Percentiles rank a stretch among this genome's conserved stretches.
Evolutionary conservation across 2,797 vertebrate species (phyloP).

Genomic region (Sebastes iracundus): DNA sequence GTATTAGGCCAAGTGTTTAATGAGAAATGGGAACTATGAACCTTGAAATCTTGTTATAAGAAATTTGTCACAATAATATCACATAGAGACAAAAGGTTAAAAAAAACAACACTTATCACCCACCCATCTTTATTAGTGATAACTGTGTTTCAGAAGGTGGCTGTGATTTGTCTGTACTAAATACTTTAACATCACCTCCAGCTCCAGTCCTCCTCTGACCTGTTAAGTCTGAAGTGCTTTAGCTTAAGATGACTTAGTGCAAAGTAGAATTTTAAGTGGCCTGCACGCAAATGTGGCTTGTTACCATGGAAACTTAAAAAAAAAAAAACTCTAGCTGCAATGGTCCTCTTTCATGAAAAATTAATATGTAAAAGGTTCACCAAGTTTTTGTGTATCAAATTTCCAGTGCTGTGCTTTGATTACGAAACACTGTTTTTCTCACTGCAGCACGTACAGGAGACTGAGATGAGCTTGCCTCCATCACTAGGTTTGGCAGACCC

Average conservation of each 20-base stretch:
- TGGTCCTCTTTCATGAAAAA: not conserved
- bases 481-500: not conserved
- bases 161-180: not conserved
- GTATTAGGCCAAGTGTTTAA: not conserved
- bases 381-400: not conserved
- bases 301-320: conserved; percentile 15
- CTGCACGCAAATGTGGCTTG: not conserved
- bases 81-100: not conserved
- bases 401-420: not conserved
- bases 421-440: not conserved
- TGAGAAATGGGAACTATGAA: not conserved
- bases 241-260: conserved; percentile 4
- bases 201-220: not conserved
- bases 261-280: conserved; percentile 19
- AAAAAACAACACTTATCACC: not conserved
- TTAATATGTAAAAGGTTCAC: not conserved
- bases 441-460: not conserved
- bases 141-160: not conserved
- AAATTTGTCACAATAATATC: not conserved
- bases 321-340: not conserved
- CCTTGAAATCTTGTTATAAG: not conserved
- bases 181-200: not conserved
- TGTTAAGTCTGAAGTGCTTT: conserved; percentile 1
- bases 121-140: not conserved
- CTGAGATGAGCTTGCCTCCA: not conserved